Conservation (phyloP, 2,797 vertebrate species). For the Epinephelus awoara region DNA sequence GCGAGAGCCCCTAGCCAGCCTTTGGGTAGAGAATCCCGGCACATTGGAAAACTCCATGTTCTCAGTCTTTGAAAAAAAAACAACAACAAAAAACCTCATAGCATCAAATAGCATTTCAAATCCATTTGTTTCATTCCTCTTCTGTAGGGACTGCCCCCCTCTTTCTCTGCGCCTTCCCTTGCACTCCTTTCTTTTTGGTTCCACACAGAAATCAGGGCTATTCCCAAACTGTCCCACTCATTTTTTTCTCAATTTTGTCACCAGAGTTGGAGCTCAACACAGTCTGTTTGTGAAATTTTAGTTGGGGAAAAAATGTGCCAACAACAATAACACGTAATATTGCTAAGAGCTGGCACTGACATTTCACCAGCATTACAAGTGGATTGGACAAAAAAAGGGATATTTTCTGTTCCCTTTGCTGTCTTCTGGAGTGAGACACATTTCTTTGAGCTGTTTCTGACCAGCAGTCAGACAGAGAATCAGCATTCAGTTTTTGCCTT, state of each 20-base stretch:
- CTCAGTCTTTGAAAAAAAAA: conserved; percentile 32
- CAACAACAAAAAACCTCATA: conserved; percentile 18
- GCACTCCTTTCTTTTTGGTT: conserved; percentile 55
- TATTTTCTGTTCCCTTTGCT: conserved; percentile 1
- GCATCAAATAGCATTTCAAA: conserved; percentile 81
- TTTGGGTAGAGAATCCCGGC: conserved; percentile 58
- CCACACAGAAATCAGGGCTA: conserved; percentile 68
- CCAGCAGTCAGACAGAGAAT: background rate
- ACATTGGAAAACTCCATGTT: conserved; percentile 51
- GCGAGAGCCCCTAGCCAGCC: conserved; percentile 69
- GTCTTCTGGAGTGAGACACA: background rate
- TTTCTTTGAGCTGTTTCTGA: background rate
- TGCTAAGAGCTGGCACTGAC: conserved; percentile 70
- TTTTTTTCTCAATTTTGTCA: conserved; percentile 24
- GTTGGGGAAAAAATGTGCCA: conserved; percentile 56
- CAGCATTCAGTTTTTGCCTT: background rate
- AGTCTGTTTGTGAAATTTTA: conserved; percentile 41
- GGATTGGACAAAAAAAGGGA: conserved; percentile 27
- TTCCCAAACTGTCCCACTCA: conserved; percentile 66
- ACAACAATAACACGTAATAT: conserved; percentile 52
- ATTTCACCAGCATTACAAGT: conserved; percentile 70
- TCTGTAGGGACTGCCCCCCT: conserved; percentile 64
- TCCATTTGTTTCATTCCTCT: conserved; percentile 78
- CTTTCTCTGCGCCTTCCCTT: conserved; percentile 37
- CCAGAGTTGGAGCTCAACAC: conserved; percentile 15